Base-by-base conservation (phyloP, 2,888 invertebrate species). In the Drosophila infuscata region DNA sequence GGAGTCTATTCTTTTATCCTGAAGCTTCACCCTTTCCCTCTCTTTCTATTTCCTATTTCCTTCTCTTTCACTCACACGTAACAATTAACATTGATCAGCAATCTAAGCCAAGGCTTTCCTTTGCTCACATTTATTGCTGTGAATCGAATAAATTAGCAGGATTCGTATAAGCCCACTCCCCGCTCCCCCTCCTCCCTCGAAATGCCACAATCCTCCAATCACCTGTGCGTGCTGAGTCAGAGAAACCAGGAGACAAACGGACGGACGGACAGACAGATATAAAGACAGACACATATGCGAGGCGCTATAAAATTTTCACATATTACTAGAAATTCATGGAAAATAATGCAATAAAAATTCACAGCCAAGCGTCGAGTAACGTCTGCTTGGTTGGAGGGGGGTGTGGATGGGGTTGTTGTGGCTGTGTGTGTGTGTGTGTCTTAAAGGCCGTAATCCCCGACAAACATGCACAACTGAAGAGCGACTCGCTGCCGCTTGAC, bases 301-400 rank as follows among this genome's bases (percentile, higher is more conserved):
- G 71, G 52, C 54, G 80, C 78, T 79, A 83, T 89, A 88, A 86
- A 86, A 81, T 72, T 79, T 88, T 78, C 85, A 79, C 83, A 88
- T 82, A 80, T 85, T 81, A 88, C 90, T 89, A 87, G 90, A 90
- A 89, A 92, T 92, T 92, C 92, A 92, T 90, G 87, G 90, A 88
- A 82, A 88, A 91, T 85, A 85, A 89, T 91, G 90, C 86, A 92
- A 92, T 92, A 92, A 92, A 92, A 92, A 92, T 92, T 91, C 92
- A 92, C 87, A 91, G 89, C 83, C 73, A 80, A 69, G 65, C 49
- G 33, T 58, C 64, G 66, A 57, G 67, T 60, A 48, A 57, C 64
- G 72, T 56, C 65, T 54, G 56, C 38, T 25, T 1, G 25, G 25
- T 25, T 25, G 25, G 2, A 1, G 32, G 36, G 36, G 48, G 20